Evolutionary conservation across 2,888 invertebrate species (phyloP).

Genomic region (Pandemis corylana): DNA sequence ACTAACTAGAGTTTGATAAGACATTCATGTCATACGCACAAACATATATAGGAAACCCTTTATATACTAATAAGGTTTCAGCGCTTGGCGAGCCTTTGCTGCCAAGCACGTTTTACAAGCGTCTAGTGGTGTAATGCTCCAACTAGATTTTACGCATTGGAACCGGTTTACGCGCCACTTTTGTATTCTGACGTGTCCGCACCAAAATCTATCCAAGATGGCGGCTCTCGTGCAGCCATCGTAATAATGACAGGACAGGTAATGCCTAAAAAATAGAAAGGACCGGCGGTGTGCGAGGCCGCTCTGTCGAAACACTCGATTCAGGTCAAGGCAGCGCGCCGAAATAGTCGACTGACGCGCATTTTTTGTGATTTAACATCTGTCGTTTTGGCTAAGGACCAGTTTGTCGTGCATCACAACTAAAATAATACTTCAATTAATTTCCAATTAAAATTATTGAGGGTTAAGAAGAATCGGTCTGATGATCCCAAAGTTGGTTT

Average conservation of each 20-base stretch:
- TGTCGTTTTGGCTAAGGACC: conserved; percentile 62
- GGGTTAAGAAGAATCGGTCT: not conserved
- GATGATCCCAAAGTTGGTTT: not conserved
- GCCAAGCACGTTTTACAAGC: conserved; percentile 29
- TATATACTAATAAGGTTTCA: conserved; percentile 34
- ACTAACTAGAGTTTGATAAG: conserved; percentile 46
- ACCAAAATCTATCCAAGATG: conserved; percentile 76
- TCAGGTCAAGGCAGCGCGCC: conserved; percentile 84
- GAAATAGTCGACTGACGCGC: conserved; percentile 83
- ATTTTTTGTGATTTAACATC: conserved; percentile 84
- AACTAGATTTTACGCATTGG: conserved; percentile 54
- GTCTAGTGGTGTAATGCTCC: conserved; percentile 22
- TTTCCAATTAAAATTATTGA: not conserved
- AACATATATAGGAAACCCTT: conserved; percentile 25
- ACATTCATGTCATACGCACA: conserved; percentile 24
- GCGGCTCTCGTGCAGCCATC: conserved; percentile 77
- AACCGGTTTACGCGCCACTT: conserved; percentile 58
- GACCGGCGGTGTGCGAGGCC: conserved; percentile 83
- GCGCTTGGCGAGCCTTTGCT: conserved; percentile 17
- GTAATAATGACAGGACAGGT: conserved; percentile 83
- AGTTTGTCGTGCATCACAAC: conserved; percentile 14
- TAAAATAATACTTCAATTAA: conserved; percentile 2
- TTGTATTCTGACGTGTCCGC: conserved; percentile 62
- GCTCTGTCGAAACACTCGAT: conserved; percentile 83
- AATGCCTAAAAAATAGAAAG: conserved; percentile 85